Evolutionary conservation across 2,888 invertebrate genomes (phyloP).

Genomic region (Pachymerium ferrugineum): DNA sequence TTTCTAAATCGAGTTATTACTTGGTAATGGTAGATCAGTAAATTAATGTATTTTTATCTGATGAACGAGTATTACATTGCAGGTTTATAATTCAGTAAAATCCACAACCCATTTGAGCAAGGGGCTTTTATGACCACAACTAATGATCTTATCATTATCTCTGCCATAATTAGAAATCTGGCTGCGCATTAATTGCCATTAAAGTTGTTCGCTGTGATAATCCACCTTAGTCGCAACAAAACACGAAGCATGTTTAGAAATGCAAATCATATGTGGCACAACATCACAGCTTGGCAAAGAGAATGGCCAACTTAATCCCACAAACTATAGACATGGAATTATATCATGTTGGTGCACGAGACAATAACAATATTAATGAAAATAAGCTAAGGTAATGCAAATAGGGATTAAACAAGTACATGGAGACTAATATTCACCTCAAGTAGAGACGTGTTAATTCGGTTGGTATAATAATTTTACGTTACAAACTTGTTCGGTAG

Average conservation of each 20-base stretch:
- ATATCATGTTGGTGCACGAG: constrained; percentile 1
- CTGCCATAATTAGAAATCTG: constrained; percentile 2
- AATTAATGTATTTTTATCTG: no score
- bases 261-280: constrained; percentile 4
- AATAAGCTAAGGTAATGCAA: not conserved
- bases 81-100: no score
- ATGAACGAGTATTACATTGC: no score
- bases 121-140: not conserved
- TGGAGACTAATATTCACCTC: no score
- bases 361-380: constrained; percentile 9
- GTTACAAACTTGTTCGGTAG: no score
- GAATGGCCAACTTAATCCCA: not conserved
- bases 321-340: not conserved
- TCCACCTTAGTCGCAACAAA: not conserved
- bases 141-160: constrained; percentile 11
- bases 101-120: no score
- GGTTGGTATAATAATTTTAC: no score
- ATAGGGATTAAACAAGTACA: not conserved
- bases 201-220: constrained; percentile 2
- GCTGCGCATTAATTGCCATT: constrained; percentile 15
- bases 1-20: no score
- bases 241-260: constrained; percentile 21
- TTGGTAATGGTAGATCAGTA: no score
- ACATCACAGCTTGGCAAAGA: constrained; percentile 16
- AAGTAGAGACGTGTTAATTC: no score